Conservation (phyloP, 1,140 invertebrate species). For the Scaptomyza hsui region DNA sequence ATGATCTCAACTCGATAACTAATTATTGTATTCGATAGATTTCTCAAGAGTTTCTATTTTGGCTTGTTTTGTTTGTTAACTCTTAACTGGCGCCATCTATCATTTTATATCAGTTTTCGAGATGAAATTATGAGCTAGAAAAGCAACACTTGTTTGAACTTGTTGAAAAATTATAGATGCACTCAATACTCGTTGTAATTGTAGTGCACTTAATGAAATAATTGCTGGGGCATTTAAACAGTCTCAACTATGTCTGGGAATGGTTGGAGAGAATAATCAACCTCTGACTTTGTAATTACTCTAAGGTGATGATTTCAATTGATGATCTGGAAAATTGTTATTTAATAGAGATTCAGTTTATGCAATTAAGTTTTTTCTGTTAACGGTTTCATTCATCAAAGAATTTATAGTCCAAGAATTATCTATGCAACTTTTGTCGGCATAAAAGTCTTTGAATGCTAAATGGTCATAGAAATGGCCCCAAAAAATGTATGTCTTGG, state of each 20-base stretch:
- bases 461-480: conserved; percentile 48
- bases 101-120: conserved; percentile 2
- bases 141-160: too few relatives aligned
- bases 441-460: conserved; percentile 51
- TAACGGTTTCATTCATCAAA: too few relatives aligned
- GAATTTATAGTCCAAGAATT: too few relatives aligned
- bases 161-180: conserved; percentile 5
- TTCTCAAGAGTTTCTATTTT: neutral
- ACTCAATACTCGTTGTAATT: conserved; percentile 11
- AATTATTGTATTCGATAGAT: conserved; percentile 8
- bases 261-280: neutral
- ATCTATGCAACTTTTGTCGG: conserved; percentile 43
- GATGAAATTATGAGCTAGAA: neutral
- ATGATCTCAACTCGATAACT: conserved; percentile 10
- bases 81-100: conserved; percentile 14
- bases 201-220: conserved; percentile 11
- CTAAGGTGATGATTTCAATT: conserved; percentile 7
- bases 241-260: conserved; percentile 1
- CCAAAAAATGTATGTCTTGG: conserved; percentile 19
- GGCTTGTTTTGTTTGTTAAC: too few relatives aligned
- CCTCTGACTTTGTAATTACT: conserved; percentile 7
- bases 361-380: too few relatives aligned
- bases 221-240: neutral
- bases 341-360: too few relatives aligned
- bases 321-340: neutral